Evolutionary conservation across 1,140 invertebrate species (phyloP), one percentile per base, ranked within the genome.

Genomic region (Panagrolaimus sp.): DNA sequence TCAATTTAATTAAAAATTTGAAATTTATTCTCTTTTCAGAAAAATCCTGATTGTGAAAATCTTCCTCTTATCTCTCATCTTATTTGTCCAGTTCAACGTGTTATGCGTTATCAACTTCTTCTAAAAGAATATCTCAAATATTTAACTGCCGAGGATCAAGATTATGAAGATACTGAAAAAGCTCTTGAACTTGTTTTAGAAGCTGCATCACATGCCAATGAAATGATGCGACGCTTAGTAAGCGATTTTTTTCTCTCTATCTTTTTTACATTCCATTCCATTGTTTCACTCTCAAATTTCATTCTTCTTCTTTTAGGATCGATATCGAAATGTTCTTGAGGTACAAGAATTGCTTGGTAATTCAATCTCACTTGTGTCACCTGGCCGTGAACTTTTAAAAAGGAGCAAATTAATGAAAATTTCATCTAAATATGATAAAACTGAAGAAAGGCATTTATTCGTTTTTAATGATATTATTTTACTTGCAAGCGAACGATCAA

Each of bases 391-490:
- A 72, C 80, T 88, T n/a, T 73, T 89, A 5, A 86, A 85, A 68
- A 86, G 88, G 76, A 87, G 87, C 13, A 85, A 84, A 72, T 83
- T 89, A 61, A 85, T 84, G 14, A 89, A 89, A 78, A 88, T 88
- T 25, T 88, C 88, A 13, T 87, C 87, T 14, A 75, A 87, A 4
- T 87, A 86, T 68, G 86, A 87, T n/a, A 86, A 87, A 72, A 85
- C 86, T 71, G 86, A 87, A 74, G 87, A 87, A 61, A 77, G 88
- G 74, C 86, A 88, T 74, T 72, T 89, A 11, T 88, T 88, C 78
- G 79, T 89, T 76, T 88, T 88, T 74, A 88, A 86, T 80, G 88
- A 89, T 78, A 78, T 88, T 64, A 75, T 89, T 42, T 77, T 89
- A 65, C 83, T 89, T 46, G 88, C 87, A 71, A 85, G 85, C 48